Conservation (phyloP, 2,113 vertebrate species). For the Columbina picui region DNA sequence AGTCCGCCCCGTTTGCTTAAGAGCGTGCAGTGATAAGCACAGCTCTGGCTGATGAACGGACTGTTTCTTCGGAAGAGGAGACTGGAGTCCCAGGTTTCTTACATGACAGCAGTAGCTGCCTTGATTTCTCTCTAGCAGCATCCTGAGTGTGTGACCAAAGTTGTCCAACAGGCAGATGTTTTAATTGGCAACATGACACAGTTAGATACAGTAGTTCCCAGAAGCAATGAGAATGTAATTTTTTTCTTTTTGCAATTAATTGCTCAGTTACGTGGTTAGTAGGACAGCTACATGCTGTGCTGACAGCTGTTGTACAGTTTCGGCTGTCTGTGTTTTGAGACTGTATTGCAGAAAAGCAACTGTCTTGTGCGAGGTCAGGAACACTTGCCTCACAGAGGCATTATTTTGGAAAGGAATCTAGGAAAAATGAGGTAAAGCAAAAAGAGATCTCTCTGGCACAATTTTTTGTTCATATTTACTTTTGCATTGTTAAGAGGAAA, state of each 20-base stretch:
- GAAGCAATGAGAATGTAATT: neutral
- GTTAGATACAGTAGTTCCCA: slow-evolving; percentile 1
- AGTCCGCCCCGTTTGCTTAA: neutral
- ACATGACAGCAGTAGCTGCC: neutral
- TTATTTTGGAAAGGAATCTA: slow-evolving; percentile 41
- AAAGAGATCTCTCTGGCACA: slow-evolving; percentile 51
- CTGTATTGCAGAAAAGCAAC: neutral
- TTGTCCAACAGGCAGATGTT: neutral
- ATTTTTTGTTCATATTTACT: slow-evolving; percentile 54
- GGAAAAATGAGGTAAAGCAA: slow-evolving; percentile 54
- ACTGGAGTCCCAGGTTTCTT: neutral
- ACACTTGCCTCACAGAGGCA: neutral
- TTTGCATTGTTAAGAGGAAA: slow-evolving; percentile 53
- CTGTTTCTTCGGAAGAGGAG: slow-evolving; percentile 15
- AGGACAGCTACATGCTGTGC: neutral
- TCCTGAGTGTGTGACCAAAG: slow-evolving; percentile 4
- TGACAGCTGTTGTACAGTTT: neutral
- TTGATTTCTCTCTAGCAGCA: neutral
- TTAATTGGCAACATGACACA: neutral
- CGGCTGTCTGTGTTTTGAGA: neutral
- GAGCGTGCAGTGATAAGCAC: slow-evolving; percentile 12
- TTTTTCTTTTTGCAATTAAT: neutral
- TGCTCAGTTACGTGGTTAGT: neutral
- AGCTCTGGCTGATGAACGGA: slow-evolving; percentile 28
- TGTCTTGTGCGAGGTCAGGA: fast-evolving